Conservation (phyloP, 2,888 invertebrate genomes). For the Stratiomys singularior region DNA sequence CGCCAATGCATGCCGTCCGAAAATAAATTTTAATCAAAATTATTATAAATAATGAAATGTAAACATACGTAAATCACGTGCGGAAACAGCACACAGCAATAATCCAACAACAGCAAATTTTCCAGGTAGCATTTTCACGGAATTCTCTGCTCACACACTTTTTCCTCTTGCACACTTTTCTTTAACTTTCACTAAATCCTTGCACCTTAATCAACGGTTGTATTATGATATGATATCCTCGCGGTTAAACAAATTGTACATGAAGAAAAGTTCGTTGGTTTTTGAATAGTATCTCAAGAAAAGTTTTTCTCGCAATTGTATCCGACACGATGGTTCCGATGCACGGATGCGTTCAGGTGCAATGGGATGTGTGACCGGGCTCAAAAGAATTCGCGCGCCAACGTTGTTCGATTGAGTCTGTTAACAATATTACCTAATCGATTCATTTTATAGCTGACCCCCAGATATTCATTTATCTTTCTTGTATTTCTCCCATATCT, state of each 20-base stretch:
- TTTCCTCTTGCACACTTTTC: neutral
- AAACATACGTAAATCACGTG: conserved; percentile 10
- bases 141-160: neutral
- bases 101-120: neutral
- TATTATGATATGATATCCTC: too few relatives aligned
- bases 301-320: too few relatives aligned
- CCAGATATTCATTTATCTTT: conserved; percentile 4
- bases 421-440: conserved; percentile 32
- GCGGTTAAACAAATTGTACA: too few relatives aligned
- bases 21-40: too few relatives aligned
- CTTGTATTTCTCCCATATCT: neutral
- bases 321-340: too few relatives aligned
- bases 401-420: conserved; percentile 25
- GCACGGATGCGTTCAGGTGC: too few relatives aligned
- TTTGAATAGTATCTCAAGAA: too few relatives aligned
- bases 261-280: too few relatives aligned
- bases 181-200: too few relatives aligned
- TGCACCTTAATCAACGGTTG: too few relatives aligned
- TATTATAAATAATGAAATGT: neutral
- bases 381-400: conserved; percentile 30
- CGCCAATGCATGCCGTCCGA: too few relatives aligned
- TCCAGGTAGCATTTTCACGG: neutral
- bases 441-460: conserved; percentile 39
- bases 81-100: neutral
- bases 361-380: neutral